phyloP scores from a whole-genome alignment of 2,797 vertebrate species.

The Sebastes trivittatus region DNA sequence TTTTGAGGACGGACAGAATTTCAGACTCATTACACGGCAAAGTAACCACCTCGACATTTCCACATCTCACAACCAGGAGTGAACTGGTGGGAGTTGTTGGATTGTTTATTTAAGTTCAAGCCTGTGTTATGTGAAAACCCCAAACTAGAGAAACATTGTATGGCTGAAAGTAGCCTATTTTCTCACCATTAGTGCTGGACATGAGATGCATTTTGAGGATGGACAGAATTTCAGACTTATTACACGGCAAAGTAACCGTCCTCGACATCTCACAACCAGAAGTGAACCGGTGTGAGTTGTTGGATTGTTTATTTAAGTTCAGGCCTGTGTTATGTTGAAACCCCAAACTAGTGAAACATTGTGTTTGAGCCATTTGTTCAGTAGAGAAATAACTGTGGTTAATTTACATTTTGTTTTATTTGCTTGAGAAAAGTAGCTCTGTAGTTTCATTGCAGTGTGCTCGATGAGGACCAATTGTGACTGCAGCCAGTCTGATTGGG shows the following conservation, averaged over 20 bases:
- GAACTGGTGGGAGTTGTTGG: neutral
- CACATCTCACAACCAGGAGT: neutral
- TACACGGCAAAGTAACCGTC: conserved; percentile 1
- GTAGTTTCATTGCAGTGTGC: too few relatives aligned
- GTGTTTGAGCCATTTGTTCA: too few relatives aligned
- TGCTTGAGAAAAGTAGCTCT: too few relatives aligned
- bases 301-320: neutral
- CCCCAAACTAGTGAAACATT: neutral
- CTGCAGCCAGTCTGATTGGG: too few relatives aligned
- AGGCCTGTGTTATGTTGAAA: neutral
- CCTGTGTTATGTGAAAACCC: neutral
- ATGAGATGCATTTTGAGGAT: conserved; percentile 1
- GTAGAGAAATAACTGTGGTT: too few relatives aligned
- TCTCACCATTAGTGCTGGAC: neutral
- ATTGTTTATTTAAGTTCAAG: neutral
- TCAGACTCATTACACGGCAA: conserved; percentile 5
- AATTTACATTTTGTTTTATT: too few relatives aligned
- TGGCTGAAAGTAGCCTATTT: neutral
- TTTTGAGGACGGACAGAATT: conserved; percentile 13
- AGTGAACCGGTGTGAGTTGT: neutral
- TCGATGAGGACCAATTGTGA: too few relatives aligned
- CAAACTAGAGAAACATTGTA: neutral
- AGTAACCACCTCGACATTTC: neutral
- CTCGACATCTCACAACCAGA: neutral
- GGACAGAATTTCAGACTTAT: conserved; percentile 13